Percentiles rank a stretch among this genome's conserved stretches.
Conservation (phyloP, 2,888 invertebrate species). For the Taphrorychus bicolor region DNA sequence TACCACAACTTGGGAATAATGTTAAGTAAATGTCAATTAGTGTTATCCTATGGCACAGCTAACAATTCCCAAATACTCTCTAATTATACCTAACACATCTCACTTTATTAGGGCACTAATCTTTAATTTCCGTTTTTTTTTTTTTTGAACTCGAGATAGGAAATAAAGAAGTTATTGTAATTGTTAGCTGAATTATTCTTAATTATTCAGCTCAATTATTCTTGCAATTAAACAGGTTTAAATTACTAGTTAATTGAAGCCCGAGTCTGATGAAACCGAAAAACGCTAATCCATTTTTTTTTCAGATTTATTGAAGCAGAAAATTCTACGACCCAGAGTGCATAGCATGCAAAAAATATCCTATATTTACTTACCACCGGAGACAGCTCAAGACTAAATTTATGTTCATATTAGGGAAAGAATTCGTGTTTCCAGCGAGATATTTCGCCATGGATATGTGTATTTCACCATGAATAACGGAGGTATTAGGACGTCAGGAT, state of each 20-base stretch:
- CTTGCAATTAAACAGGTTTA: neutral
- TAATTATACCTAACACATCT: too few species aligned
- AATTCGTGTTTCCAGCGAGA: slow-evolving; percentile 7
- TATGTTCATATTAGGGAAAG: slow-evolving; percentile 12
- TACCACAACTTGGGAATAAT: slow-evolving; percentile 13
- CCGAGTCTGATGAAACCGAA: neutral
- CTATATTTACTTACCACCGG: neutral
- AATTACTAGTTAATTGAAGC: neutral
- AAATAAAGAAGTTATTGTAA: too few species aligned
- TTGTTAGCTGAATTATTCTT: neutral
- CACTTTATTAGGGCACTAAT: too few species aligned
- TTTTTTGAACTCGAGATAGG: too few species aligned
- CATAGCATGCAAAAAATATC: neutral
- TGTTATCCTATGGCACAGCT: neutral
- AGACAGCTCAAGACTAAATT: neutral
- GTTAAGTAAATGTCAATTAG: slow-evolving; percentile 1
- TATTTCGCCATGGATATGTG: slow-evolving; percentile 25
- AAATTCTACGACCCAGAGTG: too few species aligned
- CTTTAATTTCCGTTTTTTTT: too few species aligned
- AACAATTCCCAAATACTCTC: too few species aligned
- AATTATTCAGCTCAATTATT: neutral
- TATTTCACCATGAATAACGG: slow-evolving; percentile 32
- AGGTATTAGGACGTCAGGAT: slow-evolving; percentile 36
- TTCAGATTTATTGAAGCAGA: too few species aligned
- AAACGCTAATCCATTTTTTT: too few species aligned